Evolutionary conservation across 2,888 invertebrate genomes (phyloP), one percentile per base, ranked within the genome.

Genomic region (Oscheius onirici): DNA sequence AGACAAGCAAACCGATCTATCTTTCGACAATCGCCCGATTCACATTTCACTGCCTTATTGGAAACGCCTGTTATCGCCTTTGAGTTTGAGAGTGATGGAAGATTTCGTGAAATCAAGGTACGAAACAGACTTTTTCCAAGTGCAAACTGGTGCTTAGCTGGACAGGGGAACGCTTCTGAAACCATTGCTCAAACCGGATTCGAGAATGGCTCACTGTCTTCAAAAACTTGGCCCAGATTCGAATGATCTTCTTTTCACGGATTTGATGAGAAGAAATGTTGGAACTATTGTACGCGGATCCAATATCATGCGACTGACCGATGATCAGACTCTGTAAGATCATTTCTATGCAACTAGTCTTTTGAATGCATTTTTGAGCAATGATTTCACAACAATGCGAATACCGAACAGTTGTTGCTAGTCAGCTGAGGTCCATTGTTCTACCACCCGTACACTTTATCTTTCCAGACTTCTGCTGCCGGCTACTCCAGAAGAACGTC

Each of bases 321-420:
- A 71, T 15, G 51, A 65, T 24, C 71, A 71, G 28, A 26, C 71
- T 22, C 22, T 71, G 71, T 71, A 51, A 41, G 66, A 40, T 54
- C n/a, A n/a, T n/a, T n/a, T n/a, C n/a, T n/a, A n/a, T n/a, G n/a
- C 44, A 34, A 34, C 34, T 34, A 6, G 3, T 34, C 34, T 6
- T 34, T 34, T 34, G 34, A 34, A 3, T 34, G 34, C 34, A 8
- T 8, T 8, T 43, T 43, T 43, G 15, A n/a, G n/a, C 3, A 34
- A 8, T 6, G 34, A 34, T 34, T 34, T 34, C 34, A 34, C 34
- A 34, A 10, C 17, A 46, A 44, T 17, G 44, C 11, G 3, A 34
- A 34, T 34, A 34, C 49, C 20, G 17, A 24, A 24, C 61, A 44
- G 61, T 44, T 61, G 61, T 22, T 41, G 22, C 46, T 34, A 11